Conservation (phyloP, 2,888 invertebrate species). For the Troides helena region DNA sequence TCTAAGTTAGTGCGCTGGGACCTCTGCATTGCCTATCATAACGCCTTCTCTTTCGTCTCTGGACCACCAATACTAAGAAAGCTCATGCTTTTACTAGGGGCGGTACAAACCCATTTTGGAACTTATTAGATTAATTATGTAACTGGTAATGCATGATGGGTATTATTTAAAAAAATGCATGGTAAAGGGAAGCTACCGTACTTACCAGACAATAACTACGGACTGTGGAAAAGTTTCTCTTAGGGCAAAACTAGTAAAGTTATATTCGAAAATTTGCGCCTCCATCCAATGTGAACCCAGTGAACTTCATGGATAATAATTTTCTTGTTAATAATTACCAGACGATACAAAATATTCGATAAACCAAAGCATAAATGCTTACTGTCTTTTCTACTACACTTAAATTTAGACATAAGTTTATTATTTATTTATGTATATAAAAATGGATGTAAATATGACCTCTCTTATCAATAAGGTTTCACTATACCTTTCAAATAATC, state of each 20-base stretch:
- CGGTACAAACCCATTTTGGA: too few relatives aligned
- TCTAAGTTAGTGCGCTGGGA: too few relatives aligned
- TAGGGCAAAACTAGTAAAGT: background rate
- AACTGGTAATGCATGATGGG: background rate
- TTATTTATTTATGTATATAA: background rate
- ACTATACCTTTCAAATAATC: background rate
- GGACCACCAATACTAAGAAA: too few relatives aligned
- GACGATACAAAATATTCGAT: background rate
- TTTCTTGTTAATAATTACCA: background rate
- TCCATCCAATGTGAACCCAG: background rate
- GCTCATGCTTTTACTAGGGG: too few relatives aligned
- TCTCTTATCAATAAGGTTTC: background rate
- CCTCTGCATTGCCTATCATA: too few relatives aligned
- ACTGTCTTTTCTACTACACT: background rate
- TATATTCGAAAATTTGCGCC: background rate
- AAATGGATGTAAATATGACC: background rate
- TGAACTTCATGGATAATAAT: background rate
- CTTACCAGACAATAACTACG: too few relatives aligned
- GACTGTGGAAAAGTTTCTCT: background rate
- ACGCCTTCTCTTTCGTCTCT: too few relatives aligned
- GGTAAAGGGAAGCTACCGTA: too few relatives aligned
- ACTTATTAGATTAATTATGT: background rate
- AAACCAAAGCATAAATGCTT: constrained; percentile 19
- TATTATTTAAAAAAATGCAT: background rate
- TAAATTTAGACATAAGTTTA: background rate